phyloP scores from a whole-genome alignment of 2,797 vertebrate genomes.

The Acridotheres tristis region DNA sequence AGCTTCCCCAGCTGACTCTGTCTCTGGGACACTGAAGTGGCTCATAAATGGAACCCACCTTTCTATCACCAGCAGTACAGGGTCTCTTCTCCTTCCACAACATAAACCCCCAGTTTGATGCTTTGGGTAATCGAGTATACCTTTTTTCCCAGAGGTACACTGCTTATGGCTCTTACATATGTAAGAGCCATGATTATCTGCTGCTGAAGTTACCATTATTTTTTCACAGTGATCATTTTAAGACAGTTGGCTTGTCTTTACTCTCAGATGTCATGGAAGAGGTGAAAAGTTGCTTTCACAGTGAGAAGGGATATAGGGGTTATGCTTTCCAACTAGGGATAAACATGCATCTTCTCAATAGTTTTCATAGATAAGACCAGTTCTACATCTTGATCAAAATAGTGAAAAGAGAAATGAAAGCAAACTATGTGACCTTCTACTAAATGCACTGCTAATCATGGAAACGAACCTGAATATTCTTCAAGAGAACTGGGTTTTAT shows the following conservation, averaged over 20 bases:
- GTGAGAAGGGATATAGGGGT: not conserved
- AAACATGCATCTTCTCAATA: not conserved
- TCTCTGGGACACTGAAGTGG: too few relatives aligned
- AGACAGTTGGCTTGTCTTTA: not conserved
- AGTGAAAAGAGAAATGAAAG: not conserved
- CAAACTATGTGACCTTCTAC: not conserved
- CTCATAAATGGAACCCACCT: fast-evolving
- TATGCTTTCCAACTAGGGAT: not conserved
- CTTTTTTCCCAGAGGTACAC: not conserved
- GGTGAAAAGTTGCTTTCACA: not conserved
- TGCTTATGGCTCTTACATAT: not conserved
- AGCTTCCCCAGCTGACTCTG: not conserved
- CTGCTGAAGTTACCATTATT: not conserved
- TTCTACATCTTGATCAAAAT: not conserved
- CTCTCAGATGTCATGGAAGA: not conserved
- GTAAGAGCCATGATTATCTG: not conserved
- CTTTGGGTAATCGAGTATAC: not conserved
- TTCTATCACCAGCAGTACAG: not conserved
- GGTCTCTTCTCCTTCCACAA: not conserved
- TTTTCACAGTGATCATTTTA: not conserved
- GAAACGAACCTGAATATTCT: not conserved
- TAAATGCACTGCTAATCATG: not conserved
- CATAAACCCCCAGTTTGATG: not conserved
- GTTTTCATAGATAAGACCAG: not conserved
- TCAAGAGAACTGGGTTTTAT: not conserved